A percentile compares a stretch with the other conserved stretches of the same genome.
These are phyloP conservation scores for Apocrypta bakeri DNA, from an alignment of 1,140 invertebrate species.

Conservation along the genomic window DNA sequence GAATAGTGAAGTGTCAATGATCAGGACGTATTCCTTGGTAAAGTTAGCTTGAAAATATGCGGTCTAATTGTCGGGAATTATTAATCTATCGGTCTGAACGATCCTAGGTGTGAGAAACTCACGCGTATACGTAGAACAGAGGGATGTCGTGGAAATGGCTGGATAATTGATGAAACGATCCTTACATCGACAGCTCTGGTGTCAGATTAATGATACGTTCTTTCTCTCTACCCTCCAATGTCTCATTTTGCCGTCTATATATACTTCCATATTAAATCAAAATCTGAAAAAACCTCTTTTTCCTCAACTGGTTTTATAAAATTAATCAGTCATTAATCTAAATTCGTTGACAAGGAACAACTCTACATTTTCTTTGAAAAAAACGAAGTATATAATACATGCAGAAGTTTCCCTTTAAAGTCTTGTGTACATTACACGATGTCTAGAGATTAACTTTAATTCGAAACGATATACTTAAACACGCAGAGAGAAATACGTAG, in stretches of 20 bases:
- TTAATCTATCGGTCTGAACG: conserved; percentile 30
- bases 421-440: not conserved
- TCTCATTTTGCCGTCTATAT: conserved; percentile 30
- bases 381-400: too few relatives aligned
- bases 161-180: conserved; percentile 48
- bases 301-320: not conserved
- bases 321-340: not conserved
- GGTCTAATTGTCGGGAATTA: conserved; percentile 9
- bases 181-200: conserved; percentile 49
- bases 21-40: not conserved
- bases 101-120: conserved; percentile 9
- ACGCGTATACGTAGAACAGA: too few relatives aligned
- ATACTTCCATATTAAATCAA: not conserved
- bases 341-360: not conserved
- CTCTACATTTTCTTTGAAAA: too few relatives aligned
- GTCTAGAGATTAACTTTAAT: not conserved
- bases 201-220: conserved; percentile 40
- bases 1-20: conserved; percentile 1
- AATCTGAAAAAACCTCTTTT: not conserved
- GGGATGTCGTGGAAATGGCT: not conserved
- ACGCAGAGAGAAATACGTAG: not conserved
- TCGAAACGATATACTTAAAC: not conserved
- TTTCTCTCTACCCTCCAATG: conserved; percentile 33
- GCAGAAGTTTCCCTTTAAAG: not conserved
- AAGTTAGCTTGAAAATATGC: not conserved